Percentiles rank a stretch among this genome's conserved stretches.
phyloP scores from a whole-genome alignment of 2,113 vertebrate species.

The Forbesichthys papilliferus region DNA sequence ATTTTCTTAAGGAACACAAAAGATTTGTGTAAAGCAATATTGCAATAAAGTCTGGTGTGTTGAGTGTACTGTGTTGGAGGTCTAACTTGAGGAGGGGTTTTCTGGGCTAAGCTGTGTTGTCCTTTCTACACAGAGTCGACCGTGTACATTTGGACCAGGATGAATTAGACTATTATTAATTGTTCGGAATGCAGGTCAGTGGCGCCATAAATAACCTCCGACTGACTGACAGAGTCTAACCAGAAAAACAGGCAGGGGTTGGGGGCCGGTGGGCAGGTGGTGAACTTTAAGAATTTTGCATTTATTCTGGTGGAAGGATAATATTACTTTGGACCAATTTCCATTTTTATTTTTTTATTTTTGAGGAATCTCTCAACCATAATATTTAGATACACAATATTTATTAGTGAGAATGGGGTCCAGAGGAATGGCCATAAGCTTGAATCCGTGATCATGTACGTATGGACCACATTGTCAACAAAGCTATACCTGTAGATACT shows the following conservation, averaged over 20 bases:
- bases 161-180: slow-evolving; percentile 77
- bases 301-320: slow-evolving; percentile 11
- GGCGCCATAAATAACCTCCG: slow-evolving; percentile 62
- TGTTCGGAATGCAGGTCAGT: slow-evolving; percentile 49
- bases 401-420: neutral
- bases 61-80: slow-evolving; percentile 8
- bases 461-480: too few relatives aligned
- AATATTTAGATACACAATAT: neutral
- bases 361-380: neutral
- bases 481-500: too few relatives aligned
- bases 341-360: neutral
- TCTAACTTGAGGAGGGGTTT: slow-evolving; percentile 56
- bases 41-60: neutral
- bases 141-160: slow-evolving; percentile 60
- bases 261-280: slow-evolving; percentile 11
- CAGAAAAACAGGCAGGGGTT: slow-evolving; percentile 55
- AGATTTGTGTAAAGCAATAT: too few relatives aligned
- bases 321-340: slow-evolving; percentile 14
- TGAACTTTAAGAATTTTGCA: slow-evolving; percentile 36
- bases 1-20: too few relatives aligned
- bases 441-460: neutral
- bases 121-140: slow-evolving; percentile 32
- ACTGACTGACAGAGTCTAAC: slow-evolving; percentile 57
- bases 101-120: slow-evolving; percentile 42
- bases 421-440: neutral